Evolutionary conservation across 1,140 invertebrate genomes (phyloP).

Genomic region (Acromyrmex echinatior): DNA sequence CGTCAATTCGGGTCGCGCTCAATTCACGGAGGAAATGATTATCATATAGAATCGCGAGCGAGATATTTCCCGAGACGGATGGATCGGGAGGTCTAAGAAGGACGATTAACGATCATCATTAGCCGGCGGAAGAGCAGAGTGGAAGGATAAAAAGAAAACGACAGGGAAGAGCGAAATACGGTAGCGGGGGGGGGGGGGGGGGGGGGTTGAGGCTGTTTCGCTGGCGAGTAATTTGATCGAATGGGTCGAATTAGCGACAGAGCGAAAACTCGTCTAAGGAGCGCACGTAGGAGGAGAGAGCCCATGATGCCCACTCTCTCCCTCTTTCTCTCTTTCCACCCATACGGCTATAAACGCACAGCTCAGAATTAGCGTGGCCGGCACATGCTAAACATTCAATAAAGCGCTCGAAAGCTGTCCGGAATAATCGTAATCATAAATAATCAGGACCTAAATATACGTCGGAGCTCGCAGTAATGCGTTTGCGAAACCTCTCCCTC

Average conservation of each 20-base stretch:
- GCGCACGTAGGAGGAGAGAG: constrained; percentile 71
- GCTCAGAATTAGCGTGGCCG: constrained; percentile 84
- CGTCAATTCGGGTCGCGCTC: constrained; percentile 20
- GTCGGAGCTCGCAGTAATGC: constrained; percentile 78
- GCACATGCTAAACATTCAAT: constrained; percentile 85
- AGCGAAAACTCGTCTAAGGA: constrained; percentile 73
- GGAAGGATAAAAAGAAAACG: constrained; percentile 58
- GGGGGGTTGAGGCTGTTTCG: constrained; percentile 62
- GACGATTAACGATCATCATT: constrained; percentile 69
- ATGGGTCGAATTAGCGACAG: constrained; percentile 73
- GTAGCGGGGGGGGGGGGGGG: neutral
- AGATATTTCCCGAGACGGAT: constrained; percentile 35
- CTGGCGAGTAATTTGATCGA: constrained; percentile 72
- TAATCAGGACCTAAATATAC: constrained; percentile 85
- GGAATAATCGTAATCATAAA: constrained; percentile 86
- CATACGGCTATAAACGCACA: constrained; percentile 75
- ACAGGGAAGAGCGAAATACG: neutral
- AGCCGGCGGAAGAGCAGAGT: constrained; percentile 54
- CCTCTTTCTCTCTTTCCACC: constrained; percentile 14
- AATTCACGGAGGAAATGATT: constrained; percentile 53
- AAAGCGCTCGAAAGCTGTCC: constrained; percentile 84
- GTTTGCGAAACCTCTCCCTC: constrained; percentile 40
- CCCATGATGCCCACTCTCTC: neutral
- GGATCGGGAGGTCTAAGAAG: constrained; percentile 62
- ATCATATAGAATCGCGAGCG: constrained; percentile 60